These are phyloP conservation scores for Apodemia duryi DNA, from an alignment of 2,888 invertebrate species.

Conservation along the genomic window DNA sequence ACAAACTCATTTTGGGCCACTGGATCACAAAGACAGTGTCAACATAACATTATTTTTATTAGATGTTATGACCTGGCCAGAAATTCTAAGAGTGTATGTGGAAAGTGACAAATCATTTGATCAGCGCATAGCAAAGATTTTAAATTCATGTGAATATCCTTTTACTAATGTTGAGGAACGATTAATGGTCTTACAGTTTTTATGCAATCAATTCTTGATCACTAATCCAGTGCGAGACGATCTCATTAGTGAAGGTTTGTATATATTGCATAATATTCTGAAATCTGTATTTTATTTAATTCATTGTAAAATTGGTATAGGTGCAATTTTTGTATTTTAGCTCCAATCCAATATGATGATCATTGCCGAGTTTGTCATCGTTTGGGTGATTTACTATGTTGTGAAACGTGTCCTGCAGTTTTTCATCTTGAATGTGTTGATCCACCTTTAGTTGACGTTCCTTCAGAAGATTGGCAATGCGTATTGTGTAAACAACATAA, in stretches of 20 bases:
- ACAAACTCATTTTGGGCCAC: slow-evolving; percentile 96
- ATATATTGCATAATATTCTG: slow-evolving; percentile 20
- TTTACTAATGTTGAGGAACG: slow-evolving; percentile 89
- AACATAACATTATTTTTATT: slow-evolving; percentile 95
- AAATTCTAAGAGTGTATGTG: slow-evolving; percentile 92
- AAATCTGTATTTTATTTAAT: not conserved
- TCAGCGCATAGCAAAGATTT: slow-evolving; percentile 83
- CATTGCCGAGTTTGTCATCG: slow-evolving; percentile 95
- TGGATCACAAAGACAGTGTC: slow-evolving; percentile 98
- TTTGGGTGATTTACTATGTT: slow-evolving; percentile 95
- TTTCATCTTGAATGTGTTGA: slow-evolving; percentile 98
- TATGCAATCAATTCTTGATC: slow-evolving; percentile 96
- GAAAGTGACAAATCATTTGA: slow-evolving; percentile 93
- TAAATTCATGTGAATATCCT: slow-evolving; percentile 91
- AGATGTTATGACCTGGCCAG: slow-evolving; percentile 98
- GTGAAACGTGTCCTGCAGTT: slow-evolving; percentile 98
- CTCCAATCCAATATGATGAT: slow-evolving; percentile 94
- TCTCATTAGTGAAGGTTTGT: slow-evolving; percentile 91
- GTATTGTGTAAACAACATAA: slow-evolving; percentile 94
- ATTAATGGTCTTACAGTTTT: slow-evolving; percentile 90
- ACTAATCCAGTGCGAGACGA: slow-evolving; percentile 96
- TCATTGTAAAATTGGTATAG: not conserved
- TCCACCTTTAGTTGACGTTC: slow-evolving; percentile 95
- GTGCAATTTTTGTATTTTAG: slow-evolving; percentile 48
- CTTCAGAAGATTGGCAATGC: slow-evolving; percentile 99